Evolutionary conservation across 2,888 invertebrate species (phyloP), one percentile per base, ranked within the genome.

Genomic region (Acronicta aceris): DNA sequence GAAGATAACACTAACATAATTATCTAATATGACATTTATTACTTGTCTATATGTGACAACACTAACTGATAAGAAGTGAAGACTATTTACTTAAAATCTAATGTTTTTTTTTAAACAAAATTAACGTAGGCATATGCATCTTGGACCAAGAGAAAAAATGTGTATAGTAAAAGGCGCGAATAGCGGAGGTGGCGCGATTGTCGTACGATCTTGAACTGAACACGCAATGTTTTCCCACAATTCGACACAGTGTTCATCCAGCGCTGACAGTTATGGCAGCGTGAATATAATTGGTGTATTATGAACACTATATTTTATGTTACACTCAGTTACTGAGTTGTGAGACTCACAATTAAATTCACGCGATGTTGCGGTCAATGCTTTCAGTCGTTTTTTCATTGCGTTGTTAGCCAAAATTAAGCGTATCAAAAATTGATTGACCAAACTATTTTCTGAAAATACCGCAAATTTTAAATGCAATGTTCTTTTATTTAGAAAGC

Each of bases 201-300:
- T 91, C 89, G 85, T 89, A 89, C 84, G 91, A 92, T 89, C 75
- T 76, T 74, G 74, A 75, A 69, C 69, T 69, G 65, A 62, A 71
- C 81, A 74, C 74, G 33, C 47, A 36, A 38, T 52, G 82, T 79
- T 68, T 88, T 84, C 80, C 84, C 78, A 74, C 83, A 80, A 73
- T 59, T 45, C 59, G 59, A 71, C 83, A 82, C 82, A 57, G 83
- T 78, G 83, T 68, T 60, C 25, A 57, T 64, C 52, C 56, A 49
- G 21, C 49, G 36, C 30, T 30, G 41, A 40, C 61, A 48, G 57
- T 27, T 65, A 53, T 27, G 47, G 38, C 27, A 57, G 43, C 51
- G 55, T 69, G 56, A 43, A 48, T 9, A 51, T 50, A 59, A 65
- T 59, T 42, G 54, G 7, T 47, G n/a, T 54, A 42, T 55, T 49